Percentiles rank a stretch among this genome's conserved stretches.
Evolutionary conservation across 2,797 vertebrate genomes (phyloP).

Genomic region (Semotilus atromaculatus): DNA sequence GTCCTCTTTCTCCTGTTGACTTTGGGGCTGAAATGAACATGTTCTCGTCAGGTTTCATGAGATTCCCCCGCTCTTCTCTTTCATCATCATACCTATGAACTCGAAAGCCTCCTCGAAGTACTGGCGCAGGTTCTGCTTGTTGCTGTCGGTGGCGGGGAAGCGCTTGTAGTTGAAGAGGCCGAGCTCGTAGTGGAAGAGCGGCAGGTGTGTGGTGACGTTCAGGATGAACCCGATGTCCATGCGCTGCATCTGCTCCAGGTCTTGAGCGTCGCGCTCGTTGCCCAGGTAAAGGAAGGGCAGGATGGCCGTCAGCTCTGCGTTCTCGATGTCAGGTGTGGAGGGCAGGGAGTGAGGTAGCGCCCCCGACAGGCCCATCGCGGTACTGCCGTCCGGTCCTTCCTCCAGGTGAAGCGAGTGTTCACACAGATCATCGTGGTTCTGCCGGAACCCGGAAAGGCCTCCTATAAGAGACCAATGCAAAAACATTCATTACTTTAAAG

Average conservation of each 20-base stretch:
- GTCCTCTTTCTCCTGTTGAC: background rate
- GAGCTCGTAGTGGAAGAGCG: constrained; percentile 94
- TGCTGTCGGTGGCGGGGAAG: constrained; percentile 97
- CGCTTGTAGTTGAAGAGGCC: constrained; percentile 94
- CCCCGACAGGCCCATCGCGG: constrained; percentile 77
- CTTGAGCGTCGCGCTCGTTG: constrained; percentile 94
- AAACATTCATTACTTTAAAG: constrained; percentile 33
- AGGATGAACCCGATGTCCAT: constrained; percentile 92
- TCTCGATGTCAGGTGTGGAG: constrained; percentile 95
- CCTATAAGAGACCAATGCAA: constrained; percentile 75
- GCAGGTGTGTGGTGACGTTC: constrained; percentile 97
- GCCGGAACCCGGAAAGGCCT: constrained; percentile 93
- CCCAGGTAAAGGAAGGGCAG: constrained; percentile 96
- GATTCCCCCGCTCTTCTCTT: background rate
- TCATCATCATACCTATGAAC: constrained; percentile 87
- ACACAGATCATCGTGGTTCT: constrained; percentile 94
- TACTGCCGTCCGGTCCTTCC: constrained; percentile 83
- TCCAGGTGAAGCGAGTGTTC: constrained; percentile 96
- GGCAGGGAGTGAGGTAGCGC: constrained; percentile 91
- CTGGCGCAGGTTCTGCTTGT: constrained; percentile 99
- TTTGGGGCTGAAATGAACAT: background rate
- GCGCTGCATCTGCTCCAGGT: constrained; percentile 90
- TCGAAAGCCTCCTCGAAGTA: constrained; percentile 99
- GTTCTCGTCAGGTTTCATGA: background rate
- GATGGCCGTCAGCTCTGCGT: constrained; percentile 93